These are phyloP conservation scores for Trematomus loennbergii DNA, from an alignment of 2,113 vertebrate species.

Conservation along the genomic window DNA sequence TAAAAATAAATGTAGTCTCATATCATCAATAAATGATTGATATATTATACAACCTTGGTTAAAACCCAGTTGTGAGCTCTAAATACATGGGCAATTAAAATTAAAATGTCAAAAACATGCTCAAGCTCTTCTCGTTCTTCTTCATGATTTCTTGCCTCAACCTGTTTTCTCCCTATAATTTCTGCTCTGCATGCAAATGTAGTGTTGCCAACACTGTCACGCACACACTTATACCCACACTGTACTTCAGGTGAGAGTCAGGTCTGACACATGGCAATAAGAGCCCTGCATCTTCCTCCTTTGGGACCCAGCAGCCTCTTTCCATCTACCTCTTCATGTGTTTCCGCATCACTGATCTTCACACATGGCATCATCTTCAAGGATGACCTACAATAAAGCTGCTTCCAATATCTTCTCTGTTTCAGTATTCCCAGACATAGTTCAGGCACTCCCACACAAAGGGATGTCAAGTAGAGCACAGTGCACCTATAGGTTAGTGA, in stretches of 20 bases:
- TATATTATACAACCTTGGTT: too few species aligned
- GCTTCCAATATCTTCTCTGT: slow-evolving; percentile 34
- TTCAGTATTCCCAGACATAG: slow-evolving; percentile 17
- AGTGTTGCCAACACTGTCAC: slow-evolving; percentile 5
- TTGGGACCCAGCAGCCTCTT: slow-evolving; percentile 26
- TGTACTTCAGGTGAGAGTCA: slow-evolving; percentile 30
- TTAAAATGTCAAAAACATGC: too few species aligned
- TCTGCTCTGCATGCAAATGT: slow-evolving; percentile 16
- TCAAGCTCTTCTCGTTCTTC: not conserved
- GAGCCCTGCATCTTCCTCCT: slow-evolving; percentile 19
- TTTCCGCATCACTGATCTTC: slow-evolving; percentile 54
- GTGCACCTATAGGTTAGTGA: slow-evolving; percentile 27
- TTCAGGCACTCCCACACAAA: slow-evolving; percentile 27
- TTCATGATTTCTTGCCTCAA: not conserved
- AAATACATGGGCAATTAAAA: too few species aligned
- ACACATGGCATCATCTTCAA: slow-evolving; percentile 60
- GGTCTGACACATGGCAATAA: slow-evolving; percentile 35
- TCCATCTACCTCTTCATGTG: slow-evolving; percentile 36
- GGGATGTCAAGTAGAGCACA: slow-evolving; percentile 22
- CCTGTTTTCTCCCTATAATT: not conserved
- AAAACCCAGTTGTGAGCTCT: too few species aligned
- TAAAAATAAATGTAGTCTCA: too few species aligned
- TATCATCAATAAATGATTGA: too few species aligned
- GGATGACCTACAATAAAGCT: slow-evolving; percentile 46
- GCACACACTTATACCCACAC: not conserved